Conservation (phyloP, 64 coral and sea anemone genomes). For the Montipora sp. region DNA sequence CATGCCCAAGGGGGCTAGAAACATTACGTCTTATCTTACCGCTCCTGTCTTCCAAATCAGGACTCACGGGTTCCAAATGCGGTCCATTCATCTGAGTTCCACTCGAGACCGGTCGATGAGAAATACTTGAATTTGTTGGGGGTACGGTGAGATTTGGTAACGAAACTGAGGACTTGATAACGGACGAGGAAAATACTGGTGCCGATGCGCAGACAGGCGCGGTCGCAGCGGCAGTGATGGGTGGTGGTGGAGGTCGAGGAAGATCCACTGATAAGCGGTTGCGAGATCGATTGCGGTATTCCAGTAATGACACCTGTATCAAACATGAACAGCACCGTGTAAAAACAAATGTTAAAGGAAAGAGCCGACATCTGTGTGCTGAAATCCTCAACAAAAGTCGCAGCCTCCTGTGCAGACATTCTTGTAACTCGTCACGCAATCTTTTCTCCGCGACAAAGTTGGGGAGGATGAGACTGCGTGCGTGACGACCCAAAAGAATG, state of each 20-base stretch:
- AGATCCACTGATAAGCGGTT: constrained; percentile 74
- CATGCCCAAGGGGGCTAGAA: too few relatives aligned
- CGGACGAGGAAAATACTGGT: constrained; percentile 27
- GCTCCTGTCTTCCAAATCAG: constrained; percentile 66
- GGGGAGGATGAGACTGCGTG: too few relatives aligned
- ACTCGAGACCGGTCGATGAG: constrained; percentile 20
- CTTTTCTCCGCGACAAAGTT: too few relatives aligned
- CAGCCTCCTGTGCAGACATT: too few relatives aligned
- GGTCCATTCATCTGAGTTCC: constrained; percentile 64
- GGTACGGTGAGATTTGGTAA: constrained; percentile 58
- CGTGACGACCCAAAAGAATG: too few relatives aligned
- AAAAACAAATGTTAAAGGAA: not conserved
- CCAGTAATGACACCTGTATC: constrained; percentile 79
- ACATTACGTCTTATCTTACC: not conserved
- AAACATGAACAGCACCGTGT: not conserved
- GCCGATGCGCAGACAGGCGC: not conserved
- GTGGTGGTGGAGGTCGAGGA: constrained; percentile 20
- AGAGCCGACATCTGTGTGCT: too few relatives aligned
- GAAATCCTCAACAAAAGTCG: too few relatives aligned
- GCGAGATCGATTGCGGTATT: constrained; percentile 89
- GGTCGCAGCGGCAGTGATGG: not conserved
- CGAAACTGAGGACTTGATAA: constrained; percentile 31
- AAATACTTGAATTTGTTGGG: not conserved
- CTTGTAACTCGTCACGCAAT: too few relatives aligned
- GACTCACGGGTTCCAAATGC: constrained; percentile 86